These are phyloP conservation scores for Ammodytes marinus DNA, from an alignment of 2,113 vertebrate genomes.

Conservation along the genomic window DNA sequence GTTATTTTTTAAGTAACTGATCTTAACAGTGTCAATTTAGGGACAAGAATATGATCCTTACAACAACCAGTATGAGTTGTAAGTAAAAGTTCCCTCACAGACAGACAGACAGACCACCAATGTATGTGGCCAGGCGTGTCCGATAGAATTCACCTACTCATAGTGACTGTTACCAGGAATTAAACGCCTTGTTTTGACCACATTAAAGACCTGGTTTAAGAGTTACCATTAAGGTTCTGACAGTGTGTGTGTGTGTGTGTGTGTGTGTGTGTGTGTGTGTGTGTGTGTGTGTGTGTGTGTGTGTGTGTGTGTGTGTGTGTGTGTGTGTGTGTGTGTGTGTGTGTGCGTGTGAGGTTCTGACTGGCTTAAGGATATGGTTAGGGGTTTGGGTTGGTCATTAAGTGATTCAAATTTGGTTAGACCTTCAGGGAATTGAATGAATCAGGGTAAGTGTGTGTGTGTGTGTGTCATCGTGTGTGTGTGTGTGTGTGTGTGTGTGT, in stretches of 20 bases:
- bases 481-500: slow-evolving; percentile 72
- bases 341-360: not conserved
- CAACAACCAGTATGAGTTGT: too few species aligned
- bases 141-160: not conserved
- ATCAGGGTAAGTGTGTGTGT: too few species aligned
- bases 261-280: too few species aligned
- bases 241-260: too few species aligned
- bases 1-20: not conserved
- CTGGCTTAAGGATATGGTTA: slow-evolving; percentile 11
- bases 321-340: too few species aligned
- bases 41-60: not conserved
- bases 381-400: not conserved
- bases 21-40: too few species aligned
- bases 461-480: slow-evolving; percentile 10
- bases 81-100: too few species aligned
- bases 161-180: not conserved
- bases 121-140: not conserved
- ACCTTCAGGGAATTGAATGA: not conserved
- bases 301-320: too few species aligned
- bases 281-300: too few species aligned
- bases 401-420: slow-evolving; percentile 3
- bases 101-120: not conserved
- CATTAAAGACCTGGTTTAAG: not conserved
- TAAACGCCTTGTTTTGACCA: not conserved
- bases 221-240: too few species aligned